These are phyloP conservation scores for Brachyhypopomus occidentalis DNA, from an alignment of 2,113 vertebrate species.

Conservation along the genomic window DNA sequence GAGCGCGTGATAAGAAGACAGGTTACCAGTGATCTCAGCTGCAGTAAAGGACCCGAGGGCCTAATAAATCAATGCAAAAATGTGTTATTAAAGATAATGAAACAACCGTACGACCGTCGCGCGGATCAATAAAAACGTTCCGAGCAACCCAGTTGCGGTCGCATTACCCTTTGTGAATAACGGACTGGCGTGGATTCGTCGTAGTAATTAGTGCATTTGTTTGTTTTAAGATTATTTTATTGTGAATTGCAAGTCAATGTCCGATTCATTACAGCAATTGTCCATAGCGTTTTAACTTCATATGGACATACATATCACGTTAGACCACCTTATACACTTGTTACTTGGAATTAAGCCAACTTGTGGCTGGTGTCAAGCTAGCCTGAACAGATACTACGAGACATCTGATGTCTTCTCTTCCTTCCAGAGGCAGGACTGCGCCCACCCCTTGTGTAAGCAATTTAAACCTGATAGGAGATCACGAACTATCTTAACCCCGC, in stretches of 20 bases:
- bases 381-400: slow-evolving; percentile 76
- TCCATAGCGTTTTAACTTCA: neutral
- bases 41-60: too few species aligned
- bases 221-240: neutral
- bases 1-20: too few species aligned
- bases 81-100: too few species aligned
- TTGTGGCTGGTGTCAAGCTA: slow-evolving; percentile 70
- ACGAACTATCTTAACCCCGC: slow-evolving; percentile 53
- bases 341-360: slow-evolving; percentile 65
- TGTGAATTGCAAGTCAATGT: too few species aligned
- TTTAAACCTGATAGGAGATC: slow-evolving; percentile 72
- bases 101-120: too few species aligned
- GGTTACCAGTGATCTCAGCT: too few species aligned
- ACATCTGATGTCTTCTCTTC: slow-evolving; percentile 73
- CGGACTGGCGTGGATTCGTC: too few species aligned
- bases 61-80: too few species aligned
- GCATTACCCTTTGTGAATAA: too few species aligned
- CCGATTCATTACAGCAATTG: too few species aligned
- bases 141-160: too few species aligned
- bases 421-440: slow-evolving; percentile 70
- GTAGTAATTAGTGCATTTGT: neutral
- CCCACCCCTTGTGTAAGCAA: slow-evolving; percentile 69
- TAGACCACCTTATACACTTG: slow-evolving; percentile 58
- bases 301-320: slow-evolving; percentile 45
- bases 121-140: too few species aligned